phyloP scores from a whole-genome alignment of 2,888 invertebrate genomes.

The Chrysopilus asiliformis region DNA sequence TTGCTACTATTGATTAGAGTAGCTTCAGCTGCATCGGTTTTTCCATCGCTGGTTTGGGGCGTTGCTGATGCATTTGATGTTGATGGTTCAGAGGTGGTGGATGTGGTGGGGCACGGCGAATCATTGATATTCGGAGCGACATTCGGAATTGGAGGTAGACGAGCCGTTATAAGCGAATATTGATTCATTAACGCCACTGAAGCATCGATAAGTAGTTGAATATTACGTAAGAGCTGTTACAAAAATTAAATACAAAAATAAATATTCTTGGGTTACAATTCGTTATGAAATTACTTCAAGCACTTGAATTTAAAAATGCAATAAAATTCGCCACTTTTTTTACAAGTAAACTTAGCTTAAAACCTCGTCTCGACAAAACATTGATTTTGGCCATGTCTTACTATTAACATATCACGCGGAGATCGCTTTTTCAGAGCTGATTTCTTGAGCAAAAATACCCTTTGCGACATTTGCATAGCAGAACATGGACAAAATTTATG shows the following conservation, averaged over 20 bases:
- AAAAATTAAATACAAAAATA: slow-evolving; percentile 9
- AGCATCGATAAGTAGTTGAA: slow-evolving; percentile 83
- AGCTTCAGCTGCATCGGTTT: background rate
- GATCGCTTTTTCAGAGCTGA: too few species aligned
- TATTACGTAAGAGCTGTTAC: slow-evolving; percentile 60
- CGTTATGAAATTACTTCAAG: slow-evolving; percentile 5
- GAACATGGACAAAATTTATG: background rate
- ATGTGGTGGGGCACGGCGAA: slow-evolving; percentile 15
- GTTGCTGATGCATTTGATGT: slow-evolving; percentile 5
- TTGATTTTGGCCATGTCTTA: too few species aligned
- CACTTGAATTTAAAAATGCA: background rate
- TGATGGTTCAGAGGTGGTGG: slow-evolving; percentile 8
- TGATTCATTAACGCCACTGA: slow-evolving; percentile 91
- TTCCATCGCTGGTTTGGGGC: background rate
- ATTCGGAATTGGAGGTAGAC: slow-evolving; percentile 38
- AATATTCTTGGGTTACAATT: too few species aligned
- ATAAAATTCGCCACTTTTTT: too few species aligned
- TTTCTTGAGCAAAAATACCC: too few species aligned
- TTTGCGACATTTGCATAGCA: background rate
- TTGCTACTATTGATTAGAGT: too few species aligned
- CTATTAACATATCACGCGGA: too few species aligned
- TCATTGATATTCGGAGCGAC: too few species aligned
- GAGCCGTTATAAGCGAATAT: slow-evolving; percentile 60
- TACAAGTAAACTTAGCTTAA: too few species aligned
- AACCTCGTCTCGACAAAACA: too few species aligned